These are phyloP conservation scores for Anas bahamensis DNA, from an alignment of 2,797 vertebrate genomes.

Conservation along the genomic window DNA sequence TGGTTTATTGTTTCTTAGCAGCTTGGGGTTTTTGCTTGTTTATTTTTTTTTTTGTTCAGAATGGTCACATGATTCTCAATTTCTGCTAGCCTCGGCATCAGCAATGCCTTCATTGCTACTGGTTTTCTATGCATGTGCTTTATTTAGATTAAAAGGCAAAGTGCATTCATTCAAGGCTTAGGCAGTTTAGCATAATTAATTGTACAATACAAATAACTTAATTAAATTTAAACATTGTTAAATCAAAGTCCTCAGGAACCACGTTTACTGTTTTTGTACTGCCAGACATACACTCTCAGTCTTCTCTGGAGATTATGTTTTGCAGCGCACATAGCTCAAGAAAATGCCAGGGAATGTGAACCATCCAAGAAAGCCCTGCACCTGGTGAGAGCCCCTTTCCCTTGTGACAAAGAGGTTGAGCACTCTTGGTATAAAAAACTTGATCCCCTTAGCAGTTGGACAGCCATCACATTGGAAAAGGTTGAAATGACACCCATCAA, in stretches of 20 bases:
- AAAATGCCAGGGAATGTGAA: not conserved
- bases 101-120: not conserved
- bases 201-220: conserved; percentile 42
- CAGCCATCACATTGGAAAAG: accelerated
- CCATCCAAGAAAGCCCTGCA: not conserved
- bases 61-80: not conserved
- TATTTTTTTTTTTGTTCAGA: not conserved
- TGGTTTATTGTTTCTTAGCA: not conserved
- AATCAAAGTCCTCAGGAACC: conserved; percentile 18
- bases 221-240: conserved; percentile 29
- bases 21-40: not conserved
- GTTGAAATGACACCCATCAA: not conserved
- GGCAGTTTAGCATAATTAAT: conserved; percentile 65
- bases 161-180: conserved; percentile 25
- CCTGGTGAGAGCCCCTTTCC: not conserved
- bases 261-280: not conserved
- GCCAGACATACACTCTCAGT: not conserved
- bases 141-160: conserved; percentile 57
- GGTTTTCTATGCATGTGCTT: not conserved
- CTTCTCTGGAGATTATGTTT: not conserved
- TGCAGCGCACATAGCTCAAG: accelerated
- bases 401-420: accelerated
- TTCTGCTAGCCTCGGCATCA: not conserved
- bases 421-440: not conserved
- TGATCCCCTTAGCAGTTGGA: not conserved